Conservation (phyloP, 2,797 vertebrate genomes). For the Micromesistius poutassou region DNA sequence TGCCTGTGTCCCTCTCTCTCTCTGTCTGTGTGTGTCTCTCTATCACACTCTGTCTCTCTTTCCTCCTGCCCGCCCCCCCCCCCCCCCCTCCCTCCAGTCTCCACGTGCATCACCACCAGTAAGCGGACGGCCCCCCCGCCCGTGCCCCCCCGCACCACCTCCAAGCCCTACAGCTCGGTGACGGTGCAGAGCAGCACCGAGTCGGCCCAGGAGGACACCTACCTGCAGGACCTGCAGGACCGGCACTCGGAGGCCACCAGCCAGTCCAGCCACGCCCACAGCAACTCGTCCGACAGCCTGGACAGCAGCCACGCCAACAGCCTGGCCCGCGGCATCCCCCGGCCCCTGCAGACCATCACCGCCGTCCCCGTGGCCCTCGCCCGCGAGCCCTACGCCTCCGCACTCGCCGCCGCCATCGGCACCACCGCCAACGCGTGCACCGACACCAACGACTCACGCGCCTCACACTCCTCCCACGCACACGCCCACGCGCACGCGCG, state of each 20-base stretch:
- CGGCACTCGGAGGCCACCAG: conserved; percentile 92
- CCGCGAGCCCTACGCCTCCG: conserved; percentile 67
- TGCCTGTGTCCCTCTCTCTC: neutral
- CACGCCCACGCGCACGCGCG: conserved; percentile 62
- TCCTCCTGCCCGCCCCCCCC: neutral
- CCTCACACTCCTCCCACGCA: conserved; percentile 64
- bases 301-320: conserved; percentile 92
- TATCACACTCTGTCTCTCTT: neutral
- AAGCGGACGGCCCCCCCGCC: conserved; percentile 93
- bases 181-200: conserved; percentile 99
- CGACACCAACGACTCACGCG: conserved; percentile 70
- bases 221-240: conserved; percentile 93
- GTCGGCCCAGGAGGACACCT: conserved; percentile 97
- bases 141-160: conserved; percentile 93
- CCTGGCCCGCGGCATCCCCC: conserved; percentile 78
- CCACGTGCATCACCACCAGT: conserved; percentile 95
- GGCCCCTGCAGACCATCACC: conserved; percentile 73
- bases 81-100: conserved; percentile 70
- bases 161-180: conserved; percentile 98
- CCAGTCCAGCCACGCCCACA: conserved; percentile 89
- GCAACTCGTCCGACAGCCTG: conserved; percentile 96
- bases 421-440: conserved; percentile 77
- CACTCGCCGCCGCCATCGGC: conserved; percentile 64
- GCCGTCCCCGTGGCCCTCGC: conserved; percentile 70
- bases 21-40: neutral